Evolutionary conservation across 2,113 vertebrate genomes (phyloP), one percentile per base, ranked within the genome.

Genomic region (Onychorhynchus coronatus): DNA sequence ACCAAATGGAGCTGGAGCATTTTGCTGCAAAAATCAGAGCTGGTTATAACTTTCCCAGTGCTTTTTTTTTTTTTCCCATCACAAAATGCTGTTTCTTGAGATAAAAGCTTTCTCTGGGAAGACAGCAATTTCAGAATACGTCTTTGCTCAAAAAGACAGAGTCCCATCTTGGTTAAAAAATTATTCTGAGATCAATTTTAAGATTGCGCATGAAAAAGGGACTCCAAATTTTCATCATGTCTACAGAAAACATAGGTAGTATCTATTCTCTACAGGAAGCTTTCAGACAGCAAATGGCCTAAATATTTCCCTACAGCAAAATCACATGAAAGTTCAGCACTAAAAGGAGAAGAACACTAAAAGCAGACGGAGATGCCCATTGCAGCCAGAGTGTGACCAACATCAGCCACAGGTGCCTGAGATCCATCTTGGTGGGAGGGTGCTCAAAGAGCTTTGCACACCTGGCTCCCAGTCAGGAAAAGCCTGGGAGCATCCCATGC

Each of bases 101-200:
- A 84, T 88, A 77, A 94, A 94, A 92, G 68, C 65, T 78, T 84
- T 85, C 37, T 72, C 65, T 56, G 56, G 20, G 33, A 94, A 96
- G 85, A 65, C 31, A 91, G 73, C 35, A 56, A 72, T 92, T 95
- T 96, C 88, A 86, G 81, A 92, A 91, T 71, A 90, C 4, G 9
- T 68, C 47, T 72, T 85, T 4, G 1, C 58, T 27, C 46, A 84
- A 56, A 84, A 86, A 52, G 33, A 22, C 58, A 44, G 9, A 17
- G 61, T 44, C 35, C 19, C 28, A 47, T 77, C 52, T 67, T 55
- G 12, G 41, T 78, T 84, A 65, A 94, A 76, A 94, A 80, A 88
- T 49, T 58, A 65, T 91, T 87, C 53, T 78, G 56, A 90, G 80
- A 59, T 84, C 67, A n/a, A 30, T 74, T 81, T 41, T 35, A 77